Evolutionary conservation across 2,113 vertebrate species (phyloP).

Genomic region (Lucifuga dentata): DNA sequence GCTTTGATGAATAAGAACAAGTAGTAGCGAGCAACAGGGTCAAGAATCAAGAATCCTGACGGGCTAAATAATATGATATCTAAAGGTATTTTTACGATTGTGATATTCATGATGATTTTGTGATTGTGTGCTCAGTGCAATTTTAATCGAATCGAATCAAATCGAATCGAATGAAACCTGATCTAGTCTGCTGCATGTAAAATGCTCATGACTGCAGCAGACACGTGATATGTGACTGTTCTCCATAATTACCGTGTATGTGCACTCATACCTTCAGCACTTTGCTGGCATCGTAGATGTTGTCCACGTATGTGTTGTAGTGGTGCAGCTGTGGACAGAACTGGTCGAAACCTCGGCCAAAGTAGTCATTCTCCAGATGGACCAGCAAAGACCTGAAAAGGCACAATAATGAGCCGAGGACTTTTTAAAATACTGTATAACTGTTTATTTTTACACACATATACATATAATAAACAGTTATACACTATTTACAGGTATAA

Average conservation of each 20-base stretch:
- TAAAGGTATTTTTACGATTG: no score
- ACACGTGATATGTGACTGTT: background rate
- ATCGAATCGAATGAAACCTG: background rate
- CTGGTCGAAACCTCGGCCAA: slow-evolving; percentile 81
- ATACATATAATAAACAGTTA: no score
- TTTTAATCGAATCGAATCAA: background rate
- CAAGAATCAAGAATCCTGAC: no score
- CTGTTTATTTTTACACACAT: no score
- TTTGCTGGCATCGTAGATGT: slow-evolving; percentile 83
- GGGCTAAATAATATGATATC: no score
- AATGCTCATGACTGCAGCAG: background rate
- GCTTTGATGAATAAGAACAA: slow-evolving; percentile 90
- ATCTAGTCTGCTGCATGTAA: no score
- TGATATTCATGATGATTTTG: no score
- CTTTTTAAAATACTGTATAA: no score
- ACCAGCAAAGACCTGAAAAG: slow-evolving; percentile 76
- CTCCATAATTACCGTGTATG: background rate
- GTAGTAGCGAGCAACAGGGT: slow-evolving; percentile 62
- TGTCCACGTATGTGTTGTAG: slow-evolving; percentile 85
- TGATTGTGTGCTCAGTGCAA: slow-evolving; percentile 3
- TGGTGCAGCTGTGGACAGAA: slow-evolving; percentile 85
- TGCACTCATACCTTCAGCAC: slow-evolving; percentile 84
- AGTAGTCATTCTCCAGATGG: slow-evolving; percentile 84
- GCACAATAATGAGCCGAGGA: background rate
- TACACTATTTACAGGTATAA: no score